Evolutionary conservation across 2,113 vertebrate species (phyloP).

Genomic region (Barbus barbus): DNA sequence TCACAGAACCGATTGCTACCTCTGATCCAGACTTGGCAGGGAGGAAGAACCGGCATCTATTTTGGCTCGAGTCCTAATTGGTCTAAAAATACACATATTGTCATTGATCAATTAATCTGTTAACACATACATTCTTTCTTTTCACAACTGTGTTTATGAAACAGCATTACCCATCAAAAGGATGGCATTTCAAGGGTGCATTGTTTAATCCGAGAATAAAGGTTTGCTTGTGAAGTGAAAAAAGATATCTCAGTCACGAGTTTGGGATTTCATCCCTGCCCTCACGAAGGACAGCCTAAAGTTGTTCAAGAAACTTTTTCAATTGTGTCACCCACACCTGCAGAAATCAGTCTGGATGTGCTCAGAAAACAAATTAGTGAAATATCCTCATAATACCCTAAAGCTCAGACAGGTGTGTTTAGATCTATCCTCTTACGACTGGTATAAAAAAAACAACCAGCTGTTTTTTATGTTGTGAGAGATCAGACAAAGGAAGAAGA

Average conservation of each 20-base stretch:
- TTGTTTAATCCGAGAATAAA: neutral
- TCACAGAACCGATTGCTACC: slow-evolving; percentile 35
- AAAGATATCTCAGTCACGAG: neutral
- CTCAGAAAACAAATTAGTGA: slow-evolving; percentile 20
- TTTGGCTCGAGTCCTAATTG: slow-evolving; percentile 39
- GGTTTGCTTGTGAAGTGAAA: neutral
- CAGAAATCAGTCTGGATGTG: neutral
- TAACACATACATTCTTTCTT: slow-evolving; percentile 49
- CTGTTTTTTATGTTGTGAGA: slow-evolving; percentile 35
- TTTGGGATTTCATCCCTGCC: slow-evolving; percentile 29
- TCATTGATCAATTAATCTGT: slow-evolving; percentile 41
- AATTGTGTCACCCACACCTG: slow-evolving; percentile 11
- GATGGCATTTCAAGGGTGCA: slow-evolving; percentile 2
- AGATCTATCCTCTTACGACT: slow-evolving; percentile 44
- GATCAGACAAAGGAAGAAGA: slow-evolving; percentile 37
- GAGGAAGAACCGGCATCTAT: slow-evolving; percentile 16
- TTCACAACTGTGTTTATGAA: slow-evolving; percentile 45
- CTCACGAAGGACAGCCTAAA: neutral
- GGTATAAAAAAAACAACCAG: slow-evolving; percentile 23
- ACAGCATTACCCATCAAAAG: slow-evolving; percentile 42
- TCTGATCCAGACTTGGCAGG: slow-evolving; percentile 22
- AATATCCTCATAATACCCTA: slow-evolving; percentile 8
- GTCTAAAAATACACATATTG: slow-evolving; percentile 47
- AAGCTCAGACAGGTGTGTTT: slow-evolving; percentile 56
- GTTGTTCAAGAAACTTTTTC: neutral